phyloP scores from a whole-genome alignment of 2,888 invertebrate genomes.

The Drosophila formosana region DNA sequence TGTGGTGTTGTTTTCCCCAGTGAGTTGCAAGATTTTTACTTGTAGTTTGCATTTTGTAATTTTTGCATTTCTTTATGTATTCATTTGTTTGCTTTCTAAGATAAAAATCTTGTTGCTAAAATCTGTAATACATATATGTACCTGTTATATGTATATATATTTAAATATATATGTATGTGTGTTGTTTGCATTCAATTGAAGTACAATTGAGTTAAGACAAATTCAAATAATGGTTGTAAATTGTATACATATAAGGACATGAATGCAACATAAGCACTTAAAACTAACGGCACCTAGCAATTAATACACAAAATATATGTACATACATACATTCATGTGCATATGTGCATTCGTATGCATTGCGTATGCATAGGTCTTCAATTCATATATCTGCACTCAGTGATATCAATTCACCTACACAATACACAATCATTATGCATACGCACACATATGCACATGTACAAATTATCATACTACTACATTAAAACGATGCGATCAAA shows the following conservation, averaged over 20 bases:
- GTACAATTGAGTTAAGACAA: conserved; percentile 47
- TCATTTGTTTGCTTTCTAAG: conserved; percentile 46
- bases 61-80: conserved; percentile 48
- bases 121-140: conserved; percentile 41
- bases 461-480: conserved; percentile 36
- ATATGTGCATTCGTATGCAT: conserved; percentile 15
- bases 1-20: conserved; percentile 84
- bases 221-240: conserved; percentile 48
- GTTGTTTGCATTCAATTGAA: conserved; percentile 30
- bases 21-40: conserved; percentile 71
- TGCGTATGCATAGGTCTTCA: conserved; percentile 24
- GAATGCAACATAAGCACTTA: conserved; percentile 73
- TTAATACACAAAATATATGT: conserved; percentile 71
- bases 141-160: conserved; percentile 39
- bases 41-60: conserved; percentile 32
- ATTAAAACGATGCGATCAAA: conserved; percentile 49
- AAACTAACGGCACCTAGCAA: conserved; percentile 66
- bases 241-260: conserved; percentile 38
- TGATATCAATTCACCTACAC: conserved; percentile 42
- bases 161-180: conserved; percentile 37
- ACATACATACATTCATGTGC: conserved; percentile 48
- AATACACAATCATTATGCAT: conserved; percentile 24
- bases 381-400: conserved; percentile 12
- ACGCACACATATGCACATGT: conserved; percentile 42
- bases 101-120: conserved; percentile 76